phyloP scores from a whole-genome alignment of 2,888 invertebrate species.

The Frankliniella fusca region DNA sequence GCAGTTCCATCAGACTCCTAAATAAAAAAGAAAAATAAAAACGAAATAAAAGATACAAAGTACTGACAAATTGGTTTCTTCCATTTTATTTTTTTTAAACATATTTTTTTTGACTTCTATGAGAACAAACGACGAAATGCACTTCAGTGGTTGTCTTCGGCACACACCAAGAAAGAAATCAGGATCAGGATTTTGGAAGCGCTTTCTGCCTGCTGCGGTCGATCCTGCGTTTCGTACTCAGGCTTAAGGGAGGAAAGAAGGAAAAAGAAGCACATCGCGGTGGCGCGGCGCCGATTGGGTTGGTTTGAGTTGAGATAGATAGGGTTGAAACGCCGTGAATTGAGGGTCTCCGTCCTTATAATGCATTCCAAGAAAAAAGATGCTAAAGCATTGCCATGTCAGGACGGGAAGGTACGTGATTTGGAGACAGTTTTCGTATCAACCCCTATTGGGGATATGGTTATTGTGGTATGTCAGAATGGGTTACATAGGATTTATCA shows the following conservation, averaged over 20 bases:
- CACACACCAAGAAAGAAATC: not conserved
- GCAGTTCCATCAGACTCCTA: not conserved
- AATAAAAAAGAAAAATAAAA: not conserved
- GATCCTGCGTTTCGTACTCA: not conserved
- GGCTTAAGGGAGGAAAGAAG: not conserved
- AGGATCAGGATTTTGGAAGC: not conserved
- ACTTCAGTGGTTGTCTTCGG: not conserved
- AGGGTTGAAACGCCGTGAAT: not conserved
- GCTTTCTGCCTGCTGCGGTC: not conserved
- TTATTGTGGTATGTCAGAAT: not conserved
- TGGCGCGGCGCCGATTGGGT: not conserved
- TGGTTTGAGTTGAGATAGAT: not conserved
- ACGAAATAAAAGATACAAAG: not conserved
- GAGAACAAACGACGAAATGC: not conserved
- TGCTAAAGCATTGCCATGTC: not conserved
- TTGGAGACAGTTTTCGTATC: not conserved
- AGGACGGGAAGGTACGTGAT: not conserved
- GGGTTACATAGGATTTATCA: constrained; percentile 15
- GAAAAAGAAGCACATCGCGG: not conserved
- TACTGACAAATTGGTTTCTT: not conserved
- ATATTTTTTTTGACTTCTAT: not conserved
- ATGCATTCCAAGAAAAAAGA: not conserved
- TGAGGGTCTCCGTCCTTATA: not conserved
- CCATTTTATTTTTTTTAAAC: not conserved
- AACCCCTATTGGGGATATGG: not conserved